Evolutionary conservation across 2,797 vertebrate species (phyloP), one percentile per base, ranked within the genome.

Genomic region (Phrynocephalus forsythii): DNA sequence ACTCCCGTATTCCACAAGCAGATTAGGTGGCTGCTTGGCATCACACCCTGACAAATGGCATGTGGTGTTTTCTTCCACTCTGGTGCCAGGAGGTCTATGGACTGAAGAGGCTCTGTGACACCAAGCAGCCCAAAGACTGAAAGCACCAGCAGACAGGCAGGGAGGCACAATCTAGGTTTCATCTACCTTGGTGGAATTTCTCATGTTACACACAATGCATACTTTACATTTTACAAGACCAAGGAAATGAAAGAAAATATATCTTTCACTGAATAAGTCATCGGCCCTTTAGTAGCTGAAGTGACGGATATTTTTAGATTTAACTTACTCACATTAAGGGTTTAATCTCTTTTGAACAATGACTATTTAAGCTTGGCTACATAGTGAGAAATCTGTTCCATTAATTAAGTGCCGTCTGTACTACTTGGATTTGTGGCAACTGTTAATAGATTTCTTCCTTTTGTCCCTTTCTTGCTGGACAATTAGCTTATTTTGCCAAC

Each of bases 31-130:
- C 95, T 95, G 96, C 95, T 96, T 96, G 96, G 96, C 96, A 97
- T 94, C 91, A 4, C 88, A 95, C 87, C 94, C 95, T 89, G 91
- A 95, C 94, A 94, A 96, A 96, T 38, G 86, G 94, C 92, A 90
- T 28, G 84, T 87, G 87, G 78, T 82, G 66, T 10, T 90, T 92
- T 33, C 86, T 91, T 94, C 94, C 93, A 89, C 92, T 66, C 88
- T 95, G 96, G 97, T 97, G 97, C 97, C 96, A 94, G 93, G 94
- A 96, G 96, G 97, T 97, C 97, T 97, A 95, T 94, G 83, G 94
- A 93, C 94, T 89, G 87, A 60, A 90, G 90, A 92, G 95, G 92
- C 82, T 83, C 56, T 1, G 93, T 87, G 94, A 93, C 86, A 89
- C 90, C 88, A 28, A 88, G 91, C 87, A 88, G 94, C 94, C 95